Base-by-base conservation (phyloP, 2,888 invertebrate genomes). In the Sphaerophoria taeniata region DNA sequence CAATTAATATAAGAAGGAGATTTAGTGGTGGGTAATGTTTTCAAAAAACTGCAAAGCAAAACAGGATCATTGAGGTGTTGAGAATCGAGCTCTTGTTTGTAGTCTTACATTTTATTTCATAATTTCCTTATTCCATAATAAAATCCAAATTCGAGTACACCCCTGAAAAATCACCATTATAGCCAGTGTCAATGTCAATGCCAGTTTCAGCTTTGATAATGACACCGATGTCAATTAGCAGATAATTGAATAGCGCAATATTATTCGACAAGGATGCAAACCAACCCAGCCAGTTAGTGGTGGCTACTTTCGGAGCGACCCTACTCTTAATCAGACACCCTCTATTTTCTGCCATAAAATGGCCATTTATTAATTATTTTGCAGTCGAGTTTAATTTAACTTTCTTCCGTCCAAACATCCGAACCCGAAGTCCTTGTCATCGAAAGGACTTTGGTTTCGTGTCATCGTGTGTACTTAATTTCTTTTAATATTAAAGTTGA, bases 151-250 rank as follows among this genome's bases (percentile, higher is more conserved):
- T 9, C 9, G 9, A 39, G 9, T 39, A 1, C 1, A 39, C 39
- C 9, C 39, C 39, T 39, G 39, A 39, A 39, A 39, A 7, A 43
- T 43, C 43, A 9, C 2, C 43, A 9, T 9, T 43, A 12, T 43
- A 11, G 11, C 43, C 24, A 24, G 24, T 24, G 24, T 43, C 43
- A n/a, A 51, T 78, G 73, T 53, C 43, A 78, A 63, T 79, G 83
- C 55, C 83, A 83, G 70, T 16, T 74, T 69, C 70, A 70, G 70
- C 70, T 74, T 43, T 12, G 67, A 39, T 71, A 76, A 47, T n/a
- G 49, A 69, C 61, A 76, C 80, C 84, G 80, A 72, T 80, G 72
- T 84, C 80, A 84, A 84, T 84, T 84, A 65, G 71, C 7, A 53
- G 33, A 79, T 80, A 67, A 83, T 47, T 71, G 67, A 71, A 58